These are phyloP conservation scores for Orthochromis indermauri DNA, from an alignment of 2,113 vertebrate genomes.

Conservation along the genomic window DNA sequence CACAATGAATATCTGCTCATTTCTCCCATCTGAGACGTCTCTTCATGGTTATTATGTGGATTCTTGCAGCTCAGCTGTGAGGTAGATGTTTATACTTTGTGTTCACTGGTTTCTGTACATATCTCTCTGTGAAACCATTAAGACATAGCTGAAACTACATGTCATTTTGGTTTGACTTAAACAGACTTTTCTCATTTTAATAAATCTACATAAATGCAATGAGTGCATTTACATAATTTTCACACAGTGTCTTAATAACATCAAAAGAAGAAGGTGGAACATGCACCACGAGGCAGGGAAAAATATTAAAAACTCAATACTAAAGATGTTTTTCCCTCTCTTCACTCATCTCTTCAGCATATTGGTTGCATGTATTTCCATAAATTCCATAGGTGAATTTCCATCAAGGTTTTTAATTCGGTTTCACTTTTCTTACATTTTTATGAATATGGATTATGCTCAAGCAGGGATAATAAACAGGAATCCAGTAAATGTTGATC, in stretches of 20 bases:
- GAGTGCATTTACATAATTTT: background rate
- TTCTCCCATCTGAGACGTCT: background rate
- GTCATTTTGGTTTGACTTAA: background rate
- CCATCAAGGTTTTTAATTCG: background rate
- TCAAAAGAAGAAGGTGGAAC: background rate
- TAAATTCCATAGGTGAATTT: background rate
- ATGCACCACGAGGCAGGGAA: background rate
- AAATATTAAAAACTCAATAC: background rate
- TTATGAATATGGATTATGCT: background rate
- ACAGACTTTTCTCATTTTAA: background rate
- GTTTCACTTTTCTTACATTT: background rate
- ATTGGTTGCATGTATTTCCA: background rate
- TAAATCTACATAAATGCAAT: background rate
- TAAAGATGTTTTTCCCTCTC: background rate
- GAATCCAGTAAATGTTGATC: background rate
- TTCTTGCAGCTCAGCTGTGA: background rate
- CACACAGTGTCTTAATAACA: background rate
- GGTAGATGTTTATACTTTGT: background rate
- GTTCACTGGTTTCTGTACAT: background rate
- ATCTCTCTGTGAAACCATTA: background rate
- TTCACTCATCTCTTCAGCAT: background rate
- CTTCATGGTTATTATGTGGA: background rate
- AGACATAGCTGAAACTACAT: background rate
- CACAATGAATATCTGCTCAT: background rate
- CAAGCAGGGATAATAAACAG: background rate